Evolutionary conservation across 1,140 invertebrate species (phyloP).

Genomic region (Drosophila guanche): DNA sequence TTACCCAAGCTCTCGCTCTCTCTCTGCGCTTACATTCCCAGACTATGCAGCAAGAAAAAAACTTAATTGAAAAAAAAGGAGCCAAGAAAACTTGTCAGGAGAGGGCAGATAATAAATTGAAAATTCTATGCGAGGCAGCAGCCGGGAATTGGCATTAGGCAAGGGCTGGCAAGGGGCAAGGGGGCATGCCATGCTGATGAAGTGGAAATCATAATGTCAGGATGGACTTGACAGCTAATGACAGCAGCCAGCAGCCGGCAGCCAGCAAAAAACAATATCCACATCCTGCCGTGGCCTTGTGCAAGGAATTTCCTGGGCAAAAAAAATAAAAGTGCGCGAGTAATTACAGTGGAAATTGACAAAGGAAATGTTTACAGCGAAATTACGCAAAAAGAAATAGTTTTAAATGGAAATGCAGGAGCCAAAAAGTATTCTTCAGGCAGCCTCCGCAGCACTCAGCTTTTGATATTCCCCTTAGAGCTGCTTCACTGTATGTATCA

Average conservation of each 20-base stretch:
- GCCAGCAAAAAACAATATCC: slow-evolving; percentile 12
- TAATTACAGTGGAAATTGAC: slow-evolving; percentile 3
- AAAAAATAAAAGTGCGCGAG: slow-evolving; percentile 9
- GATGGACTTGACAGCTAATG: slow-evolving; percentile 21
- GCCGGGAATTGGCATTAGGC: background rate
- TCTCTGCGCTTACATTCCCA: background rate
- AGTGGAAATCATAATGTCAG: slow-evolving; percentile 51
- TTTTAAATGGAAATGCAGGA: background rate
- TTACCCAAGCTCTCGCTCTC: slow-evolving; percentile 19
- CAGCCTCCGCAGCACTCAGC: too few relatives aligned
- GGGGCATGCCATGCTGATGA: slow-evolving; percentile 18
- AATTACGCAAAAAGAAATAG: background rate
- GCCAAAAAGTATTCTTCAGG: too few relatives aligned
- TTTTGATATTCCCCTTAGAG: background rate
- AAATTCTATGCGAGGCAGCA: slow-evolving; percentile 49
- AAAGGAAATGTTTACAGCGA: background rate
- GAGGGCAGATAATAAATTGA: slow-evolving; percentile 50
- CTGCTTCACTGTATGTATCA: slow-evolving; percentile 36
- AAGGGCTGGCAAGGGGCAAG: too few relatives aligned
- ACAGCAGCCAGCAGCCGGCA: background rate
- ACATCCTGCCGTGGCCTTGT: slow-evolving; percentile 22
- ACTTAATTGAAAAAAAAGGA: slow-evolving; percentile 56
- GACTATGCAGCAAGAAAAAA: background rate
- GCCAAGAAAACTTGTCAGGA: slow-evolving; percentile 12
- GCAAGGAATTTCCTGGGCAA: background rate